These are phyloP conservation scores for Drosophila persimilis DNA, from an alignment of 1,140 invertebrate genomes.

Conservation along the genomic window DNA sequence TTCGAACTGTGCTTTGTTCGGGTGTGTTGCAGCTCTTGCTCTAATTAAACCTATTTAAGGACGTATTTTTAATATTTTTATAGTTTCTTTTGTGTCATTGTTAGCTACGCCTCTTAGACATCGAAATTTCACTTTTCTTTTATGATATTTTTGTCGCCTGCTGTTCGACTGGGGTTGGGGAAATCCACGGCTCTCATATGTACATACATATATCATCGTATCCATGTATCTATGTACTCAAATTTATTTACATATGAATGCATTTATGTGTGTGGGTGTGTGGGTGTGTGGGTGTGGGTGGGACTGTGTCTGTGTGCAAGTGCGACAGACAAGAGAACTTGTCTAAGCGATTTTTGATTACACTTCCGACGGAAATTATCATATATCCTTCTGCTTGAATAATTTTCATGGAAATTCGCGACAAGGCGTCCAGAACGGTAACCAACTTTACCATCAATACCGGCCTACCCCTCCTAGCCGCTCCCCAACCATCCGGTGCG, in stretches of 20 bases:
- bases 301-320: constrained; percentile 1
- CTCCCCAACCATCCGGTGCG: not conserved
- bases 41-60: too few relatives aligned
- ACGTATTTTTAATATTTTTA: too few relatives aligned
- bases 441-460: constrained; percentile 4
- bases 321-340: constrained; percentile 23
- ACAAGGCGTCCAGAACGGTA: constrained; percentile 15
- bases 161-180: too few relatives aligned
- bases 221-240: constrained; percentile 16
- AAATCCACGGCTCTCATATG: too few relatives aligned
- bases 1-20: too few relatives aligned
- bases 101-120: too few relatives aligned
- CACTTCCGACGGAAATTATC: constrained; percentile 83
- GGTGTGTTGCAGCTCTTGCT: too few relatives aligned
- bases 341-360: constrained; percentile 83
- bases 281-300: not conserved
- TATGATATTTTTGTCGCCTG: too few relatives aligned
- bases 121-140: too few relatives aligned
- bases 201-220: not conserved
- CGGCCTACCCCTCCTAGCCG: not conserved
- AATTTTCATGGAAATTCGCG: constrained; percentile 78
- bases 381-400: constrained; percentile 83
- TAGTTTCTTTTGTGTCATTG: too few relatives aligned
- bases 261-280: not conserved
- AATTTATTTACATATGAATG: not conserved